A percentile compares a stretch with the other conserved stretches of the same genome.
These are phyloP conservation scores for Macrotrachela quadricornifera DNA, from an alignment of 1,140 invertebrate genomes.

Conservation along the genomic window DNA sequence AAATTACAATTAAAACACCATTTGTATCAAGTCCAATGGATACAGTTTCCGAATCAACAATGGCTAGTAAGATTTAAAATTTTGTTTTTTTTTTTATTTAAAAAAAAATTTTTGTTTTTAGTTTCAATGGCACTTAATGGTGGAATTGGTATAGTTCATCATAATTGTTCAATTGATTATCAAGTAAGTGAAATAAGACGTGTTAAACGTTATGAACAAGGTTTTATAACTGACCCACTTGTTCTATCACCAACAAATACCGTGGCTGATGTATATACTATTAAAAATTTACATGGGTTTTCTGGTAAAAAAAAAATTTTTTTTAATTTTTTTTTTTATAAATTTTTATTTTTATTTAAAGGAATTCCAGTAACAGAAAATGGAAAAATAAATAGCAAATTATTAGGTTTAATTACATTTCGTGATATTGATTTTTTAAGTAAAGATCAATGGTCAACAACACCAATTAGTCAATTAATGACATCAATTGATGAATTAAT, in stretches of 20 bases:
- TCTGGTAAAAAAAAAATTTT: constrained; percentile 38
- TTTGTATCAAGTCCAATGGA: constrained; percentile 97
- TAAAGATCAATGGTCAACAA: constrained; percentile 32
- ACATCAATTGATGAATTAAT: constrained; percentile 63
- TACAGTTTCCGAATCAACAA: constrained; percentile 94
- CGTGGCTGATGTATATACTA: constrained; percentile 60
- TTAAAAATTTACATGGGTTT: constrained; percentile 80
- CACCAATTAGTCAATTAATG: constrained; percentile 41
- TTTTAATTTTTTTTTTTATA: too few species aligned
- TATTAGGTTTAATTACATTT: constrained; percentile 80
- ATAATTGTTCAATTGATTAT: constrained; percentile 80
- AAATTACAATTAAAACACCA: constrained; percentile 68
- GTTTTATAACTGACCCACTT: constrained; percentile 84
- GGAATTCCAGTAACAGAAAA: constrained; percentile 31
- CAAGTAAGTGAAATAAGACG: constrained; percentile 88
- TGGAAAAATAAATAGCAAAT: constrained; percentile 69
- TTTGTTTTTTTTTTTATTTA: neutral
- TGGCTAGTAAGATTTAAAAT: constrained; percentile 56
- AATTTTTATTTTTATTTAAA: constrained; percentile 74
- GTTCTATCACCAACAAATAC: constrained; percentile 64
- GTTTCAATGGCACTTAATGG: constrained; percentile 48
- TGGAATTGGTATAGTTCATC: constrained; percentile 92
- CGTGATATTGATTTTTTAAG: constrained; percentile 84
- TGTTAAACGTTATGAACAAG: constrained; percentile 93
- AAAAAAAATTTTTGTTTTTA: neutral